phyloP scores from a whole-genome alignment of 2,888 invertebrate species.

The Sphecodes monilicornis region DNA sequence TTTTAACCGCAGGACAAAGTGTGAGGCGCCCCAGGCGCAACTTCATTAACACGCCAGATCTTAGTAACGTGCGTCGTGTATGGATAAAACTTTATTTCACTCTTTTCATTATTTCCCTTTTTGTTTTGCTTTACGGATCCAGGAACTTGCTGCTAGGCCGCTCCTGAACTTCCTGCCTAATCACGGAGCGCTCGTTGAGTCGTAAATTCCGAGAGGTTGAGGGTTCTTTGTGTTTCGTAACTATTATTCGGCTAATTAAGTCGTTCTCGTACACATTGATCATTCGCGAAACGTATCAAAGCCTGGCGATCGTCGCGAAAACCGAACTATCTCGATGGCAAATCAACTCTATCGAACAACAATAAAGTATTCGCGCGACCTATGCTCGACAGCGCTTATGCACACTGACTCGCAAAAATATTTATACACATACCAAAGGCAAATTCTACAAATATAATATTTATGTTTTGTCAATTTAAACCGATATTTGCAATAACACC shows the following conservation, averaged over 20 bases:
- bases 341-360: constrained; percentile 29
- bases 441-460: not conserved
- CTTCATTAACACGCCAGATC: constrained; percentile 70
- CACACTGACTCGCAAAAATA: not conserved
- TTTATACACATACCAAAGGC: not conserved
- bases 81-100: constrained; percentile 62
- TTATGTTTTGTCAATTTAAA: not conserved
- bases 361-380: constrained; percentile 9
- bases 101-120: constrained; percentile 36
- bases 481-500: not conserved
- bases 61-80: constrained; percentile 65
- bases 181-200: constrained; percentile 63
- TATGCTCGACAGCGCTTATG: not conserved
- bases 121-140: constrained; percentile 48
- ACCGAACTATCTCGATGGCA: constrained; percentile 23
- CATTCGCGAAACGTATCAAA: constrained; percentile 27
- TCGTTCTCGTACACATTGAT: constrained; percentile 58
- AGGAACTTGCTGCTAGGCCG: constrained; percentile 71
- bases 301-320: constrained; percentile 34
- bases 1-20: constrained; percentile 74
- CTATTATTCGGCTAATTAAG: constrained; percentile 56
- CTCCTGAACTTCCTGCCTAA: constrained; percentile 67
- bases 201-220: constrained; percentile 61
- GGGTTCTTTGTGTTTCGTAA: constrained; percentile 36
- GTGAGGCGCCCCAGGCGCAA: constrained; percentile 71